These are phyloP conservation scores for Poeciliopsis infans DNA, from an alignment of 2,797 vertebrate species.

Conservation along the genomic window DNA sequence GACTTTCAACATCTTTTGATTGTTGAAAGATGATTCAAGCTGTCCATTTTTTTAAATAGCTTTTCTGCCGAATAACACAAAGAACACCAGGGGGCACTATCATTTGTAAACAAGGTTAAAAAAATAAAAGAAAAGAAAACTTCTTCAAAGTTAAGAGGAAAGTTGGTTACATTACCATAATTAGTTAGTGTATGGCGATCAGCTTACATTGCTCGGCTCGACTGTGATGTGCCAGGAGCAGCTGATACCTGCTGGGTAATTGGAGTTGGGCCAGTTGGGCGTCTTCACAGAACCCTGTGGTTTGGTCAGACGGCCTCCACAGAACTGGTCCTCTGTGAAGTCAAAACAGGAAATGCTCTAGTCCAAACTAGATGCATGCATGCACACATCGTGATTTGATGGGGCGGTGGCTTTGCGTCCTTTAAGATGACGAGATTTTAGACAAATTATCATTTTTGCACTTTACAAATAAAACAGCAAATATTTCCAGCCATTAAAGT, in stretches of 20 bases:
- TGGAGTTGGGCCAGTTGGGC: conserved; percentile 91
- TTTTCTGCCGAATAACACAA: background rate
- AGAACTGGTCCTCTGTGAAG: conserved; percentile 87
- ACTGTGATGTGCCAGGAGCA: conserved; percentile 94
- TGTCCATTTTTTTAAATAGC: background rate
- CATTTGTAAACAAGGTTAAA: background rate
- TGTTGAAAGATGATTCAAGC: background rate
- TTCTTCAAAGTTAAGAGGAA: background rate
- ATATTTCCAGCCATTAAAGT: background rate
- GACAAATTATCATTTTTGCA: background rate
- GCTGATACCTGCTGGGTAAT: conserved; percentile 93
- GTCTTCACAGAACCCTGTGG: conserved; percentile 87
- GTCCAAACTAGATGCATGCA: background rate
- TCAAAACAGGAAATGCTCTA: background rate
- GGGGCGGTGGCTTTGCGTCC: background rate
- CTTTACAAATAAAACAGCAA: background rate
- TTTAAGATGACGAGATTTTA: background rate
- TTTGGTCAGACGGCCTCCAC: conserved; percentile 89
- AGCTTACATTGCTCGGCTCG: conserved; percentile 83
- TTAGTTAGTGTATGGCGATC: conserved; percentile 3
- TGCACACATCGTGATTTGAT: background rate
- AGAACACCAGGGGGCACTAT: background rate
- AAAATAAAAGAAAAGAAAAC: background rate
- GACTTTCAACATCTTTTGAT: no score
- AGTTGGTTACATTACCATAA: background rate